Base-by-base conservation (phyloP, 2,888 invertebrate genomes). In the Drosophila colorata region DNA sequence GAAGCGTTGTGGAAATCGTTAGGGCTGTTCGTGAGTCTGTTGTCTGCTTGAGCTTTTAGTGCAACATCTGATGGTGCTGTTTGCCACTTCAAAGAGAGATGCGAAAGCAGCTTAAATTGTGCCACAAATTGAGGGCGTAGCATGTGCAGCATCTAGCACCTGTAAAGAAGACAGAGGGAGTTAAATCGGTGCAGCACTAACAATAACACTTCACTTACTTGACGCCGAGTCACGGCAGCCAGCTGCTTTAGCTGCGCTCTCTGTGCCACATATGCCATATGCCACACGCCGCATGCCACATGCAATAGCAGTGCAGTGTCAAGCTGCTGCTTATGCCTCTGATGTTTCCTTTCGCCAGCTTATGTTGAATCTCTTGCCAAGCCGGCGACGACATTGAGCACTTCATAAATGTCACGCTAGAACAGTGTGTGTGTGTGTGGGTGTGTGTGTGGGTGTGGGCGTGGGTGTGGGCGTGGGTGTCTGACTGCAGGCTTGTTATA, bases 371-470 rank as follows among this genome's bases (percentile, higher is more conserved):
- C 56, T 37, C 48, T 31, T 38, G 43, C 11, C 61, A 51, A 63
- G 52, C 51, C 57, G 69, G 25, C 43, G 57, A 69, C 60, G 66
- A 74, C 74, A 68, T 61, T 73, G 69, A 73, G 71, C 71, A 65
- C 78, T 81, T 64, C 74, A 80, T 83, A 74, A 83, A 69, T 69
- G 82, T 71, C 63, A 58, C 31, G 16, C 46, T 46, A 38, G 56
- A 63, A 49, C 35, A 48, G 37, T 55, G 56, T 20, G 25, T 37
- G 14, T 14, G 23, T 2, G 16, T 28, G 41, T 28, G 1, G 25
- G 28, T 28, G 28, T 11, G 16, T n/a, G 20, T 31, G 46, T 46
- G 33, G 46, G 18, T 35, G 7, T n/a, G 4, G 18, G 60, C 38
- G 51, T 38, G 56, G 31, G 33, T 14, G 25, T 20, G n/a, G 41